Evolutionary conservation across 2,888 invertebrate genomes (phyloP).

Genomic region (Nebria salina): DNA sequence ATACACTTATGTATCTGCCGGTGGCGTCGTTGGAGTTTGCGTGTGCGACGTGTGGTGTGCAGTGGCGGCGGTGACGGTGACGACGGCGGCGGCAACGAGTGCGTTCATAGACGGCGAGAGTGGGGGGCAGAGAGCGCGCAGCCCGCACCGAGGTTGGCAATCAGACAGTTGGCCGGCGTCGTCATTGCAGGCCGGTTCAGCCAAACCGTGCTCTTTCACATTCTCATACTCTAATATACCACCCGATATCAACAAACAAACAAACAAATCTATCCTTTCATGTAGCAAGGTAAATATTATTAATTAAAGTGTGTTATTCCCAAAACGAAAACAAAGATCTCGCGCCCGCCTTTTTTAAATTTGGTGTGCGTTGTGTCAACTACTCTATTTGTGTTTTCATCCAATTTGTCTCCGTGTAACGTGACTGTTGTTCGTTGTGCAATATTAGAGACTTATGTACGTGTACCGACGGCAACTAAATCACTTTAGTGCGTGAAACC

Average conservation of each 20-base stretch:
- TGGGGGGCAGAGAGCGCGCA: conserved; percentile 54
- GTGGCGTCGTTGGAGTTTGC: conserved; percentile 51
- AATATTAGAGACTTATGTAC: not conserved
- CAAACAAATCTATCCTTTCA: conserved; percentile 3
- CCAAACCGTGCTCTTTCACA: conserved; percentile 18
- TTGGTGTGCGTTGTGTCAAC: conserved; percentile 1
- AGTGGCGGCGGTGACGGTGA: conserved; percentile 30
- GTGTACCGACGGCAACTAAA: not conserved
- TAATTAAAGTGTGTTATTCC: conserved; percentile 10
- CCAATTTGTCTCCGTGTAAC: conserved; percentile 1
- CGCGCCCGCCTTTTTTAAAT: conserved; percentile 1
- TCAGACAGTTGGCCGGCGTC: conserved; percentile 68
- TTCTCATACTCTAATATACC: conserved; percentile 4
- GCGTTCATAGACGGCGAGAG: conserved; percentile 35
- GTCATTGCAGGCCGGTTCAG: conserved; percentile 65
- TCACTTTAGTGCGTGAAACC: not conserved
- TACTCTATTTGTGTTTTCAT: conserved; percentile 1
- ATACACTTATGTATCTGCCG: conserved; percentile 8
- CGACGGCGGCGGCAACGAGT: conserved; percentile 30
- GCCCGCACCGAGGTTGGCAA: conserved; percentile 58
- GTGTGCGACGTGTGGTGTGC: conserved; percentile 32
- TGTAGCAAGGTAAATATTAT: conserved; percentile 22
- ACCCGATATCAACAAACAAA: conserved; percentile 6
- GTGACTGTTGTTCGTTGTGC: not conserved
- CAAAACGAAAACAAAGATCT: not conserved